Conservation (phyloP, 2,888 invertebrate species). For the Drosophila rellima region DNA sequence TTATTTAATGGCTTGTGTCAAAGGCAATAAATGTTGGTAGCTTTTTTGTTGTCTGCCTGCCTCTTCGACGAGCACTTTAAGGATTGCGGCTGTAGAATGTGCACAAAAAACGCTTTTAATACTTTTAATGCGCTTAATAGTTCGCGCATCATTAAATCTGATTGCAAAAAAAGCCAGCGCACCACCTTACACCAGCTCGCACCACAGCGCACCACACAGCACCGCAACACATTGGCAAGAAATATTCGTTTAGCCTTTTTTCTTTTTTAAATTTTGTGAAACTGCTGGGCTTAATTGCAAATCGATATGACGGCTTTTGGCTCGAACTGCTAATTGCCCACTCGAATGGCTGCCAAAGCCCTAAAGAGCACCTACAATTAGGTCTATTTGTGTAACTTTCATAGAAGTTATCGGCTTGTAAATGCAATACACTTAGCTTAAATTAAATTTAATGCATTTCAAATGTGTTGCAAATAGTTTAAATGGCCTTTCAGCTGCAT, state of each 20-base stretch:
- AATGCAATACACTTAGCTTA: slow-evolving; percentile 20
- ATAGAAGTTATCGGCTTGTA: slow-evolving; percentile 16
- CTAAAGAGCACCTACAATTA: slow-evolving; percentile 28
- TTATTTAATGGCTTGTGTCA: slow-evolving; percentile 77
- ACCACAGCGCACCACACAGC: neutral
- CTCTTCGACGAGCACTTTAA: slow-evolving; percentile 33
- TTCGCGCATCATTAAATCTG: slow-evolving; percentile 77
- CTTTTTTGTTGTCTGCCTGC: slow-evolving; percentile 35
- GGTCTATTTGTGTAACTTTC: slow-evolving; percentile 47
- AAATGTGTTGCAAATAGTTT: slow-evolving; percentile 7
- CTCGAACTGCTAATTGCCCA: slow-evolving; percentile 63
- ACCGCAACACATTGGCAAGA: slow-evolving; percentile 19
- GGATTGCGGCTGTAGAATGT: slow-evolving; percentile 33
- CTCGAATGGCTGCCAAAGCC: slow-evolving; percentile 31
- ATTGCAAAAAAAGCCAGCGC: slow-evolving; percentile 53
- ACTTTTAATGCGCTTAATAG: slow-evolving; percentile 75
- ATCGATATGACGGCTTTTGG: slow-evolving; percentile 64
- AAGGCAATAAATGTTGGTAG: slow-evolving; percentile 72
- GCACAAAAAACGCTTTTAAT: slow-evolving; percentile 33
- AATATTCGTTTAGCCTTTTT: slow-evolving; percentile 37
- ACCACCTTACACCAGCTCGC: neutral
- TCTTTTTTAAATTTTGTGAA: slow-evolving; percentile 31
- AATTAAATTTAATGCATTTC: slow-evolving; percentile 20
- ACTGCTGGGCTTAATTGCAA: slow-evolving; percentile 64
- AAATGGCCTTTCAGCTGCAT: neutral